Base-by-base conservation (phyloP, 1,140 invertebrate genomes). In the Procambarus clarkii region DNA sequence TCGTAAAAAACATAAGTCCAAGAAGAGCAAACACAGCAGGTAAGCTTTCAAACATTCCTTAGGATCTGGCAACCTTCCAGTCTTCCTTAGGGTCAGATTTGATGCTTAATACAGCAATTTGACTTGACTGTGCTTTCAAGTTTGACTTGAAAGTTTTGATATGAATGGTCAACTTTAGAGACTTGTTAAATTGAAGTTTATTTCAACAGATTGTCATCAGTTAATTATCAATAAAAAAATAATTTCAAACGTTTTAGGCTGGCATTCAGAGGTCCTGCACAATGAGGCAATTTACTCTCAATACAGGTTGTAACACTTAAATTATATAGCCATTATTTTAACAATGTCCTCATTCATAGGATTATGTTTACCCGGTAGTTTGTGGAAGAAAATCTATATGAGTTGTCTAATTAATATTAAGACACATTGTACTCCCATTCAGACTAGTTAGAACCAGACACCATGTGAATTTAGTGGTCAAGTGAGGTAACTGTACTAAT, bases 21-120 rank as follows among this genome's bases (percentile, higher is more conserved):
- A 93, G 86, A 93, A 93, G 83, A 80, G 87, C 69, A 93, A 93
- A 78, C 76, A 79, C 69, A 93, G 88, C 90, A 93, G 91, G 91
- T 92, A 87, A 89, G 92, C 45, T 78, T 11, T 71, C 15, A 60
- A 85, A 24, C 18, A 45, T 85, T 85, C 9, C 9, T 54, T 74
- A 48, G 44, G 24, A 48, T 85, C 69, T 85, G 83, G 83, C 83
- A 85, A 74, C 83, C 83, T 71, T 85, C 64, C 58, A 48, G 48
- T 85, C 83, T 85, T 85, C 83, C 83, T 74, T 85, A 85, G 83
- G 83, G 69, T 85, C 83, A 85, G 64, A 85, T 85, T 85, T 85
- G 83, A 85, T 85, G 83, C 83, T 54, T 85, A 64, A 85, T 85
- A 85, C 83, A 85, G 83, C 83, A 85, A 60, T 85, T 76, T 85